Evolutionary conservation across 2,888 invertebrate species (phyloP), one percentile per base, ranked within the genome.

Genomic region (Pachycephus smyrnensis): DNA sequence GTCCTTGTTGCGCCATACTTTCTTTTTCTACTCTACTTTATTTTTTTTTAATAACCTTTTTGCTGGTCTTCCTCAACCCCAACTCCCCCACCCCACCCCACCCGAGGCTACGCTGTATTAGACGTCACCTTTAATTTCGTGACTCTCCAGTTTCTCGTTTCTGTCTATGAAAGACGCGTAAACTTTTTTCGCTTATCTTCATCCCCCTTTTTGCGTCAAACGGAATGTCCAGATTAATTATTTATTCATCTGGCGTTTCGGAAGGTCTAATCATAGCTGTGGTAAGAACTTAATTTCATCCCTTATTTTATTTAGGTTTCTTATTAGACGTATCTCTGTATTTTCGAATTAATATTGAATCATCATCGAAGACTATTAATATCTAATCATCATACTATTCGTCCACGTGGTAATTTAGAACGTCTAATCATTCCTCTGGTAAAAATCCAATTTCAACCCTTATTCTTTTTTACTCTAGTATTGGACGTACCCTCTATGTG

Each of bases 1-100:
- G 82, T 79, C 83, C 82, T 81, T 84, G 73, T 78, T 76, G 69
- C 75, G 76, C 76, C 11, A 15, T 36, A n/a, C 15, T 30, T 31
- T 77, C 76, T 76, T 75, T 55, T 40, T 75, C 74, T 68, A 37
- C 76, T 68, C 73, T 76, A 68, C 75, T 74, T 35, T 71, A 71
- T 55, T 73, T 69, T 73, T 76, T 77, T 79, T 73, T 15, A 69
- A 77, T 78, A n/a, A n/a, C 75, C 68, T 79, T 76, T 81, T 76
- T 77, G 73, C 81, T 81, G 73, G 68, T 75, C 15, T 73, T 75
- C 75, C 76, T 73, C 69, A 74, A 75, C 77, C 76, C 68, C 69
- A 74, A n/a, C n/a, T n/a, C n/a, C n/a, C n/a, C n/a, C n/a, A n/a
- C n/a, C 71, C 69, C 76, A 75, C 77, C 76, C 68, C 69, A 74